Evolutionary conservation across 2,797 vertebrate species (phyloP).

Genomic region (Sphenodon punctatus): DNA sequence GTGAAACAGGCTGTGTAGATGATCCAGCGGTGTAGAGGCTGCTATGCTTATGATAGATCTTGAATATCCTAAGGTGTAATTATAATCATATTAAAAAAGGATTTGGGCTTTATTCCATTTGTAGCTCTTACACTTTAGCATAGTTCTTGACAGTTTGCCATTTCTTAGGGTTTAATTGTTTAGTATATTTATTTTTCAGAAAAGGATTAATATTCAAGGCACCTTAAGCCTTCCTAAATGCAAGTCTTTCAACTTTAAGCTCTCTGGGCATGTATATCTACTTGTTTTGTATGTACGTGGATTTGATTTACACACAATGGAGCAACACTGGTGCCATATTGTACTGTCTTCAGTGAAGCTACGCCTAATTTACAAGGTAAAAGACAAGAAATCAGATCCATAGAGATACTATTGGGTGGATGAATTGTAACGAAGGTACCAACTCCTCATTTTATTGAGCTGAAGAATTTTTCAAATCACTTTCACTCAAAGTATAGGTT

Average conservation of each 20-base stretch:
- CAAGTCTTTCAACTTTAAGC: neutral
- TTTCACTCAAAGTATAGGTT: neutral
- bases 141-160: neutral
- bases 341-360: neutral
- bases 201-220: neutral
- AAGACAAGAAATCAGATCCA: neutral
- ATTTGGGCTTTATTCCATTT: neutral
- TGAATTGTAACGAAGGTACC: too few species aligned
- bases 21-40: neutral
- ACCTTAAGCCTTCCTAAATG: slow-evolving; percentile 20
- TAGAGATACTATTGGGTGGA: neutral
- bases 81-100: neutral
- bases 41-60: neutral
- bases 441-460: neutral
- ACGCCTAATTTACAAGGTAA: neutral
- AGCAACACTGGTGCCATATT: neutral
- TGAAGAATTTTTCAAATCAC: neutral
- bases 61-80: neutral
- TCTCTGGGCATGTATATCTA: neutral
- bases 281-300: neutral
- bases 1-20: neutral
- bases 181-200: neutral
- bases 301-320: neutral
- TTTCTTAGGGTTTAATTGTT: slow-evolving; percentile 19
- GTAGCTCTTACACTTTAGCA: neutral